Percentiles rank a stretch among this genome's conserved stretches.
Conservation (phyloP, 2,888 invertebrate species). For the Sepioteuthis lessoniana region DNA sequence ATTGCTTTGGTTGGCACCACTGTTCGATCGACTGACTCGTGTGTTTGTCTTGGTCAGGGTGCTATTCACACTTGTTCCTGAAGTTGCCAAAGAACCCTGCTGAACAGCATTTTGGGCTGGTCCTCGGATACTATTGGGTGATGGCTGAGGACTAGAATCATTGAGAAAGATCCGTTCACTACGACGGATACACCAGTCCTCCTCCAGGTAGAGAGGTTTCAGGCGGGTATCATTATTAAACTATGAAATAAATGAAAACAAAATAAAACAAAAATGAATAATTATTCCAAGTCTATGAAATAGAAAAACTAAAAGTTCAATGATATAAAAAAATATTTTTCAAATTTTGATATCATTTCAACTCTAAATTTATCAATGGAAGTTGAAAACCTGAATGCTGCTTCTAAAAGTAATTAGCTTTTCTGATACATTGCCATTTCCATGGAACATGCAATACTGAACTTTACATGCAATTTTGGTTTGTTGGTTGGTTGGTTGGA, state of each 20-base stretch:
- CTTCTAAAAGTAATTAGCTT: no score
- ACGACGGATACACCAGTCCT: slow-evolving; percentile 72
- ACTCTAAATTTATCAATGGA: no score
- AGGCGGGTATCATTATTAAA: slow-evolving; percentile 60
- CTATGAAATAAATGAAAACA: slow-evolving; percentile 50
- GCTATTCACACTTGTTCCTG: neutral
- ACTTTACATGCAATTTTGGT: no score
- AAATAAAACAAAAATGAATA: neutral
- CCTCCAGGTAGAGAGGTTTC: slow-evolving; percentile 69
- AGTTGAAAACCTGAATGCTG: no score
- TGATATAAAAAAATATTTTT: no score
- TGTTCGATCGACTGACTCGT: slow-evolving; percentile 49
- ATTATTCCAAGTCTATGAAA: no score
- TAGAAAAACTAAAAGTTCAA: no score
- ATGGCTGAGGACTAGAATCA: slow-evolving; percentile 70
- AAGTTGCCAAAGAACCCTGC: slow-evolving; percentile 40
- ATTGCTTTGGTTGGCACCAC: slow-evolving; percentile 45
- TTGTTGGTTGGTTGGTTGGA: no score
- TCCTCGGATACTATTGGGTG: slow-evolving; percentile 57
- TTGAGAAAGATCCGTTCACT: slow-evolving; percentile 76
- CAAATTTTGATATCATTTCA: no score
- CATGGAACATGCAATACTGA: no score
- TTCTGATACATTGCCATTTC: no score
- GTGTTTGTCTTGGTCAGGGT: slow-evolving; percentile 42
- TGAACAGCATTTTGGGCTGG: neutral